These are phyloP conservation scores for Leptobrachium ailaonicum DNA, from an alignment of 2,113 vertebrate genomes.

Conservation along the genomic window DNA sequence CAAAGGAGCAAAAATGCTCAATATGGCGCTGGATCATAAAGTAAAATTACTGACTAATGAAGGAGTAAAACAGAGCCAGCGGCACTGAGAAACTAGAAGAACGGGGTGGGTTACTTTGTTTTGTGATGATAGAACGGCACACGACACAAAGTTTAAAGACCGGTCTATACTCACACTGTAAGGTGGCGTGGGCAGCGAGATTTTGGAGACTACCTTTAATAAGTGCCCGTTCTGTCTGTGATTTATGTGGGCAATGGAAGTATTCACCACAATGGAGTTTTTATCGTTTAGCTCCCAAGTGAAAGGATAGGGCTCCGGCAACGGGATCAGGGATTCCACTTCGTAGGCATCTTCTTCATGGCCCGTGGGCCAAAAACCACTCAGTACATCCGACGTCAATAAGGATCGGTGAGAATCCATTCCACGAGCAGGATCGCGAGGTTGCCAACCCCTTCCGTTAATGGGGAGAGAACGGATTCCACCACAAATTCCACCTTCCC, in stretches of 20 bases:
- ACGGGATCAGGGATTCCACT: constrained; percentile 89
- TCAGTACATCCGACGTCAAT: constrained; percentile 71
- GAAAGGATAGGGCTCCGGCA: constrained; percentile 86
- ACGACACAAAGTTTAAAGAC: no score
- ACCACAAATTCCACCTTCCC: neutral
- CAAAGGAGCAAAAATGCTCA: no score
- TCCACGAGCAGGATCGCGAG: constrained; percentile 15
- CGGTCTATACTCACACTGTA: constrained; percentile 88
- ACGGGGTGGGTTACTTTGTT: no score
- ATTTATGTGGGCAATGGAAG: constrained; percentile 84
- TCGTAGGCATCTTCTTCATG: constrained; percentile 86
- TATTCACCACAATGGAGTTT: constrained; percentile 89
- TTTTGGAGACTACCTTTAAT: constrained; percentile 91
- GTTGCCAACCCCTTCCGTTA: neutral
- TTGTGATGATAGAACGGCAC: no score
- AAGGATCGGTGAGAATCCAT: constrained; percentile 90
- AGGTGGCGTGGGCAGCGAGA: constrained; percentile 92
- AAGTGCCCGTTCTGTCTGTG: constrained; percentile 81
- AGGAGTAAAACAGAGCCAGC: no score
- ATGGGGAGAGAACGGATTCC: neutral
- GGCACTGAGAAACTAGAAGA: no score
- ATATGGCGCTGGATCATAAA: no score
- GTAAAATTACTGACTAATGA: no score
- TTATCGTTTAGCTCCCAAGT: constrained; percentile 76
- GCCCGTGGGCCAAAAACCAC: constrained; percentile 68